Evolutionary conservation across 2,888 invertebrate genomes (phyloP), one percentile per base, ranked within the genome.

Genomic region (Dryadula phaetusa): DNA sequence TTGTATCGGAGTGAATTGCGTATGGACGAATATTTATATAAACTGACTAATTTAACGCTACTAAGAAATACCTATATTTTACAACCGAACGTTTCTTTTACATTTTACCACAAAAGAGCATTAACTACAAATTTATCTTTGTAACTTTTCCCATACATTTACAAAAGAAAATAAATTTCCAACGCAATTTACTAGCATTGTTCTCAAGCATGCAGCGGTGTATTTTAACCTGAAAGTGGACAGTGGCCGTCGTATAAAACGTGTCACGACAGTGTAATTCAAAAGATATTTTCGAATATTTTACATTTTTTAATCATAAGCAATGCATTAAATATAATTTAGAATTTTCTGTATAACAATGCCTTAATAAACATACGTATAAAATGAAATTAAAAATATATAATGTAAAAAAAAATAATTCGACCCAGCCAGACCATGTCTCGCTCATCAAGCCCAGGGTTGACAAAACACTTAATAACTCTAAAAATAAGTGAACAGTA

Each of bases 161-260:
- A 49, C 49, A 37, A 47, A 64, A 56, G 22, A 32, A 54, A 64
- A 64, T 46, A 65, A 58, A 65, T 56, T 56, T 64, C 53, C 44
- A 52, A 67, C 54, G 67, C 64, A 64, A 70, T 70, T 67, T 70
- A 70, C 61, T 64, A 64, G 56, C 56, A 62, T 62, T 64, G 64
- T 66, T 64, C 56, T 56, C 64, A 67, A 69, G 69, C 63, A 44
- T 64, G 61, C 60, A 63, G 69, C 64, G 60, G 56, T 67, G 64
- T 70, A 67, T 70, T 70, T 70, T 62, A 64, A 66, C 61, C 70
- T 67, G 64, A 44, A 67, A 56, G 53, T 58, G 49, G 61, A 65
- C 65, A 65, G 37, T 60, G 64, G 28, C 64, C 60, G 58, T 65
- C 58, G 64, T 60, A 65, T 64, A 64, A 58, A 65, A 69, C 69